Conservation (phyloP, 2,113 vertebrate genomes). For the Notiomystis cincta region DNA sequence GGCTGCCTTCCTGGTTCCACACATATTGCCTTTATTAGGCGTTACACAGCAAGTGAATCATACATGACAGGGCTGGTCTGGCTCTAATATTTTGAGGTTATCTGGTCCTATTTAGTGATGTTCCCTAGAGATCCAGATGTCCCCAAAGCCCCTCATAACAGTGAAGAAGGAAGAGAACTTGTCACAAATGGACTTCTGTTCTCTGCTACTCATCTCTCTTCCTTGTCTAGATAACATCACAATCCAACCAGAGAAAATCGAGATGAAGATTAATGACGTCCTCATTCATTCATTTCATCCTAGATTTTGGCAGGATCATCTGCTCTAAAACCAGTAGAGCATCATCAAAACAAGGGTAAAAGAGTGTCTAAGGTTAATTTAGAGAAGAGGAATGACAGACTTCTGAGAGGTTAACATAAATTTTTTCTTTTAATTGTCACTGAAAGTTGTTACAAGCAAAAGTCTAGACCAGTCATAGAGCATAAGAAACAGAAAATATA, state of each 20-base stretch:
- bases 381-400: neutral
- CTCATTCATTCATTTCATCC: neutral
- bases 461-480: neutral
- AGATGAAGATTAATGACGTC: neutral
- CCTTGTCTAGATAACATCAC: neutral
- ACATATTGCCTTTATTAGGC: constrained; percentile 57
- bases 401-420: neutral
- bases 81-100: constrained; percentile 43
- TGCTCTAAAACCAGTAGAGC: neutral
- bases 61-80: constrained; percentile 40
- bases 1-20: constrained; percentile 52
- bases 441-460: neutral
- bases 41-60: constrained; percentile 53
- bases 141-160: neutral
- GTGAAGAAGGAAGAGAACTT: neutral
- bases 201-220: neutral
- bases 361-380: neutral
- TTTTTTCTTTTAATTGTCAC: neutral
- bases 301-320: neutral
- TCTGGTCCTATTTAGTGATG: constrained; percentile 38
- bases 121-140: constrained; percentile 46
- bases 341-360: neutral
- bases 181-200: neutral
- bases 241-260: neutral
- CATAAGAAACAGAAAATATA: neutral